Base-by-base conservation (phyloP, 2,113 vertebrate species). In the Entosphenus tridentatus region DNA sequence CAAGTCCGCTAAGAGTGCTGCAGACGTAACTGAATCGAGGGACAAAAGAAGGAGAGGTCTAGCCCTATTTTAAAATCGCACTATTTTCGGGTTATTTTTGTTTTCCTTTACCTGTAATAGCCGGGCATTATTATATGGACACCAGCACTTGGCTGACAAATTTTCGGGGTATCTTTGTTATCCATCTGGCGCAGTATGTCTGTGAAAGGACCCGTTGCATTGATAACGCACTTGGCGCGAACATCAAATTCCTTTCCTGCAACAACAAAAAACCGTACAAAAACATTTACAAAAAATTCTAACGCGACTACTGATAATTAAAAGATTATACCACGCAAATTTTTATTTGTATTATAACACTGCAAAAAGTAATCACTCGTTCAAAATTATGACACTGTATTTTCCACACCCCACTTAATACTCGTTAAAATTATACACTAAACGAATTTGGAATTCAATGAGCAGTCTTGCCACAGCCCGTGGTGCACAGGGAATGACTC, bases 221-320 rank as follows among this genome's bases (percentile, higher is more conserved):
- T 95, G 89, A 96, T 91, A 82, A 98, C 89, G 80, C 89, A 96
- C 81, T 95, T 98, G 85, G 90, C 92, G 86, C 81, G 84, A 82
- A 92, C 88, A 81, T 95, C 86, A 83, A 95, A 98, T 78, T 91
- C 85, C 81, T 92, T 81, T 82, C 89, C 93, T 98, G 86, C 73
- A 65, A 65, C 21, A 21, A 21, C 21, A 65, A n/a, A 65, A 65
- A 21, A 65, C 6, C 39, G 39, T n/a, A 65, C 62, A 65, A 21
- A 11, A 65, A 65, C 9, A 21, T 65, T 65, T 65, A 8, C n/a
- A 11, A 21, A n/a, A 65, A 65, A 39, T 39, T 39, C 1, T 39
- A 39, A 39, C 21, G 21, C 21, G 21, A 39, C 21, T 39, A 39
- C 39, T 6, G 39, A 39, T 39, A 39, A 39, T 39, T 39, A 39